Conservation (phyloP, 2,888 invertebrate species). For the Pemphredon lugubris region DNA sequence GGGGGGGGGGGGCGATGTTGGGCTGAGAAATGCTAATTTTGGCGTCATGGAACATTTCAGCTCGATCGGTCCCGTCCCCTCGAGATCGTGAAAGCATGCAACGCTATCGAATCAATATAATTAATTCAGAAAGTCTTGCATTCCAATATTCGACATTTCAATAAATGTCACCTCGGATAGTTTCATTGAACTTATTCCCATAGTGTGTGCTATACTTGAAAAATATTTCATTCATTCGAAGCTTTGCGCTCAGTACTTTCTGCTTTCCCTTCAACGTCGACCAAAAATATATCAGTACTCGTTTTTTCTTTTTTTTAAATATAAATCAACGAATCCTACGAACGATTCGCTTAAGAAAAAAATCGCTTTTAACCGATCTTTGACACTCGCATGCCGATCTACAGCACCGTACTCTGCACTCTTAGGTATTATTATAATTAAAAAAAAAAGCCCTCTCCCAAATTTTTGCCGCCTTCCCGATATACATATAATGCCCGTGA, state of each 20-base stretch:
- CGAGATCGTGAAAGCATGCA: conserved; percentile 29
- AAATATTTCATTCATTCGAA: too few relatives aligned
- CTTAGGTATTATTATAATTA: conserved; percentile 65
- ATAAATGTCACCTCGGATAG: too few relatives aligned
- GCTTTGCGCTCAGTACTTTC: too few relatives aligned
- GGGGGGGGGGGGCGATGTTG: too few relatives aligned
- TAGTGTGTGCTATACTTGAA: too few relatives aligned
- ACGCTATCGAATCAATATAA: conserved; percentile 13
- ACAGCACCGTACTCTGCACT: conserved; percentile 50
- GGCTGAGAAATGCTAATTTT: too few relatives aligned
- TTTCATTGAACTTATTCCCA: too few relatives aligned
- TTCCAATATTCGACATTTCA: too few relatives aligned
- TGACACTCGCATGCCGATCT: not conserved
- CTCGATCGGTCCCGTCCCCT: not conserved
- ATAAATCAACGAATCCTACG: not conserved
- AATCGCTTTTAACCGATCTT: not conserved
- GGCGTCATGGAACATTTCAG: not conserved
- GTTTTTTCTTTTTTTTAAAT: not conserved
- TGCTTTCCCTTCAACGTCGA: too few relatives aligned
- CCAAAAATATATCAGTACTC: too few relatives aligned
- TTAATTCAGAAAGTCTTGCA: conserved; percentile 32
- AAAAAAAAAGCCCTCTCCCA: conserved; percentile 10
- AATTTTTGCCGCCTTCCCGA: too few relatives aligned
- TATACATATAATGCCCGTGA: too few relatives aligned
- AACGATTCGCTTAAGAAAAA: not conserved